phyloP scores from a whole-genome alignment of 2,797 vertebrate species.

The Pangasius djambal region DNA sequence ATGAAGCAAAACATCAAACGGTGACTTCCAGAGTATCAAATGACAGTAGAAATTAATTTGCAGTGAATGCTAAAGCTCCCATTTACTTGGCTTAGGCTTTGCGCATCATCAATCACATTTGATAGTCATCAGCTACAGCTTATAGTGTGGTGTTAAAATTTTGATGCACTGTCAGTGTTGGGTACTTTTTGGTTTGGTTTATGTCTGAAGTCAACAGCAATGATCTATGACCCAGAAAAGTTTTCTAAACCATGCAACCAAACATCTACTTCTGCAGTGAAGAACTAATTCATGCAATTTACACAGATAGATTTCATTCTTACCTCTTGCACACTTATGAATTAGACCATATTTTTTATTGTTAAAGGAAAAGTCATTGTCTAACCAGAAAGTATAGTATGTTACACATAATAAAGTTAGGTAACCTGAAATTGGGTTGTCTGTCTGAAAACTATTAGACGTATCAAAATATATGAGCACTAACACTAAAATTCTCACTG shows the following conservation, averaged over 20 bases:
- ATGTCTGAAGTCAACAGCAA: constrained; percentile 19
- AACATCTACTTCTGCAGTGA: neutral
- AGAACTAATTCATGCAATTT: neutral
- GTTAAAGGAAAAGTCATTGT: neutral
- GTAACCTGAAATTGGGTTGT: neutral
- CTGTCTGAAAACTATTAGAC: neutral
- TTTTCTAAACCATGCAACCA: neutral
- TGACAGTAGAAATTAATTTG: neutral
- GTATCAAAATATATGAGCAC: neutral
- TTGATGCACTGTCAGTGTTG: neutral
- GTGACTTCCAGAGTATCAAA: neutral
- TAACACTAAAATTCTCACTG: neutral
- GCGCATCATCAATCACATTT: neutral
- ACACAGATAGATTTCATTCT: neutral
- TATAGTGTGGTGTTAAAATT: too few species aligned
- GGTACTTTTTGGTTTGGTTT: neutral
- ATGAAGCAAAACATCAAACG: neutral
- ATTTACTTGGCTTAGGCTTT: neutral
- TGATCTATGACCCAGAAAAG: neutral
- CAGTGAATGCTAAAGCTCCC: neutral
- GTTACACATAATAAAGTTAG: neutral
- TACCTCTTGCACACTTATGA: neutral
- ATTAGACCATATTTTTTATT: neutral
- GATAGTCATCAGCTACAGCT: neutral
- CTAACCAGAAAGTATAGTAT: neutral